Evolutionary conservation across 2,797 vertebrate species (phyloP).

Genomic region (Peromyscus attwateri): DNA sequence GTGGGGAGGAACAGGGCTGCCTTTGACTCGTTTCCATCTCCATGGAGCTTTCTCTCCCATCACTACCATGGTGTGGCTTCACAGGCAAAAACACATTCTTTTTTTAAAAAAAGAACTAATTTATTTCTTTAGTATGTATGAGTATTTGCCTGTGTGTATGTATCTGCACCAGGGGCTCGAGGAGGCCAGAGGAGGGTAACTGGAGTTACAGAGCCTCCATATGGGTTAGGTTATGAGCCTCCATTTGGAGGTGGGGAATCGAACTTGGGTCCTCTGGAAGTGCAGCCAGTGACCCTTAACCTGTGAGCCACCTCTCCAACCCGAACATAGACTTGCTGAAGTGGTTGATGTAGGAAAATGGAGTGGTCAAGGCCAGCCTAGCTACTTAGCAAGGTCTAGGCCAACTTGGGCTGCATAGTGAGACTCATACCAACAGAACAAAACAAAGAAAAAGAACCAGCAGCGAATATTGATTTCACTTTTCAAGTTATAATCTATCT

Average conservation of each 20-base stretch:
- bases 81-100: neutral
- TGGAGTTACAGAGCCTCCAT: neutral
- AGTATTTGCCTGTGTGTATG: too few species aligned
- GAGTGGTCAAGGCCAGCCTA: neutral
- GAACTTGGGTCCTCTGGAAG: neutral
- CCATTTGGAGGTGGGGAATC: neutral
- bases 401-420: neutral
- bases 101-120: neutral
- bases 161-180: neutral
- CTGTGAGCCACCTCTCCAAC: neutral
- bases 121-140: neutral
- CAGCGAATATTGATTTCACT: neutral
- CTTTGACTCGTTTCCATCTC: neutral
- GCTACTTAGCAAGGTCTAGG: neutral
- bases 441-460: neutral
- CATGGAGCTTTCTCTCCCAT: rapidly evolving
- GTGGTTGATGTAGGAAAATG: neutral
- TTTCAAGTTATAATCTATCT: neutral
- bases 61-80: neutral
- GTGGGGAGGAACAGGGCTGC: rapidly evolving
- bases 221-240: neutral
- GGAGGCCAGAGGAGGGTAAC: neutral
- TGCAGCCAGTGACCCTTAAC: neutral
- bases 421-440: neutral
- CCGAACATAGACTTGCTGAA: neutral